phyloP scores from a whole-genome alignment of 2,888 invertebrate species.

The Ctenicera cuprea region DNA sequence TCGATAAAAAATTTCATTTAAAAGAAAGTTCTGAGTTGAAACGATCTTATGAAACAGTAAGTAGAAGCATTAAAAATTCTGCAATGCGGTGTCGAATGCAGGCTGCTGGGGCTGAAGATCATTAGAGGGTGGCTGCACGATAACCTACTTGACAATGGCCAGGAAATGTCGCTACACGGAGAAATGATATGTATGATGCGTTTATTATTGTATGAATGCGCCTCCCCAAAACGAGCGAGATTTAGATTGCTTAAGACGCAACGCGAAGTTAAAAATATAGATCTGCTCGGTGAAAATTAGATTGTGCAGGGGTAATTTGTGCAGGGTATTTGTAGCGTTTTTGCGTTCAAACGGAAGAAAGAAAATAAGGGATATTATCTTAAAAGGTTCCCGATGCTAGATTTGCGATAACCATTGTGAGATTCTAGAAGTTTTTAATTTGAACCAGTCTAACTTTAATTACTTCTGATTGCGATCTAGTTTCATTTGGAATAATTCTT shows the following conservation, averaged over 20 bases:
- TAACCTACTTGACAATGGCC: slow-evolving; percentile 70
- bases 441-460: slow-evolving; percentile 51
- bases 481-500: slow-evolving; percentile 48
- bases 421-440: slow-evolving; percentile 53
- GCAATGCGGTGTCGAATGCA: slow-evolving; percentile 49
- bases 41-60: slow-evolving; percentile 36
- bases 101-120: slow-evolving; percentile 51
- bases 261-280: slow-evolving; percentile 47
- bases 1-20: slow-evolving; percentile 2
- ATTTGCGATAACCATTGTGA: slow-evolving; percentile 51
- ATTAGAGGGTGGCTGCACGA: slow-evolving; percentile 56
- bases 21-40: not conserved
- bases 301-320: slow-evolving; percentile 51
- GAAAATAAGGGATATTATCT: slow-evolving; percentile 48
- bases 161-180: slow-evolving; percentile 71
- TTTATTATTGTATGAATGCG: slow-evolving; percentile 72
- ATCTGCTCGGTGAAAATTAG: slow-evolving; percentile 46
- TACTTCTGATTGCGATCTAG: slow-evolving; percentile 49
- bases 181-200: slow-evolving; percentile 72
- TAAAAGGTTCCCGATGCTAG: slow-evolving; percentile 49
- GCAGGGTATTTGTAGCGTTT: slow-evolving; percentile 49
- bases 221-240: slow-evolving; percentile 44
- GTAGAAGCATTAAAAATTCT: slow-evolving; percentile 50
- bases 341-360: slow-evolving; percentile 45
- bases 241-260: slow-evolving; percentile 48